These are phyloP conservation scores for Lycopodina hypogea DNA, from an alignment of 37 sponge, comb jelly and placozoan species.

Conservation along the genomic window DNA sequence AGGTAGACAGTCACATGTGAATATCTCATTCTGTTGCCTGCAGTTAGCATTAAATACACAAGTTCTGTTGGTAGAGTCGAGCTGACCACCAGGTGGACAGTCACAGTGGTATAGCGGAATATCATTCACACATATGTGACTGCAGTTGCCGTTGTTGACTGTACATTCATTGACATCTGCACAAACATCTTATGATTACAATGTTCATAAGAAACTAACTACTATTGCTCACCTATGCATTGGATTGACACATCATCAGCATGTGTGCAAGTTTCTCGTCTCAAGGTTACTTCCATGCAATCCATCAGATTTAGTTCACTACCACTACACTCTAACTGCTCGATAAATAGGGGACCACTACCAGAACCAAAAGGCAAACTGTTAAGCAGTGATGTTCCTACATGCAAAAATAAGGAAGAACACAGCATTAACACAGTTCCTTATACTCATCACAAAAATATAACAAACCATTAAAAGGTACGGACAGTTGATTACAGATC, in stretches of 20 bases:
- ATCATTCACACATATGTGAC: slow-evolving; percentile 27
- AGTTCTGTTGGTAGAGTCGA: slow-evolving; percentile 7
- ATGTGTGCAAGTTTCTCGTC: slow-evolving; percentile 8
- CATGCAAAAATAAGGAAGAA: background rate
- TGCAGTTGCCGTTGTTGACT: slow-evolving; percentile 15
- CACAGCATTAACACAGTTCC: background rate
- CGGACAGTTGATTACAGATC: slow-evolving; percentile 33
- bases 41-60: slow-evolving; percentile 25
- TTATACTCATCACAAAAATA: background rate
- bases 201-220: background rate
- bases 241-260: slow-evolving; percentile 7
- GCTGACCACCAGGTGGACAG: slow-evolving; percentile 18
- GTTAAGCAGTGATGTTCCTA: background rate
- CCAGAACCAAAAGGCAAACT: slow-evolving; percentile 23
- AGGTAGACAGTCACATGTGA: slow-evolving; percentile 15
- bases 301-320: slow-evolving; percentile 17
- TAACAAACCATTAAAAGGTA: background rate
- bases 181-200: background rate
- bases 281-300: slow-evolving; percentile 10
- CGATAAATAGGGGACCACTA: slow-evolving; percentile 25
- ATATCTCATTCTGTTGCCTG: background rate
- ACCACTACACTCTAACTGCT: slow-evolving; percentile 29
- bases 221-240: slow-evolving; percentile 13
- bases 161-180: slow-evolving; percentile 41
- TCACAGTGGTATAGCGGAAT: slow-evolving; percentile 39